Conservation (phyloP, 1,140 invertebrate genomes). For the Achroia grisella region DNA sequence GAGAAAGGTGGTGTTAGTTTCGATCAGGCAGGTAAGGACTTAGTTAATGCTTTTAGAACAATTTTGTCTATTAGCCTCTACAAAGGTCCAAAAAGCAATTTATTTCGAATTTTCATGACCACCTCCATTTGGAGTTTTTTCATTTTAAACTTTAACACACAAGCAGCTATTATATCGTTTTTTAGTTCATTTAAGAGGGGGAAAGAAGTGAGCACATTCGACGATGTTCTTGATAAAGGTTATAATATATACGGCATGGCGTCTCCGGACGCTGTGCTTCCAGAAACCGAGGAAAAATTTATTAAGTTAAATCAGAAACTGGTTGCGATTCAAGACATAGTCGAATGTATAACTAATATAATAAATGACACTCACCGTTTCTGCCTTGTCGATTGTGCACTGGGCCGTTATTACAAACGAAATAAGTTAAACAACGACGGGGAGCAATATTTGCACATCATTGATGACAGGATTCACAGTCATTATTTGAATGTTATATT, state of each 20-base stretch:
- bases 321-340: conserved; percentile 35
- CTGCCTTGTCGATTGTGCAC: conserved; percentile 60
- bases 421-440: conserved; percentile 55
- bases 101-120: conserved; percentile 46
- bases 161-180: conserved; percentile 63
- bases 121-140: conserved; percentile 56
- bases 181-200: conserved; percentile 55
- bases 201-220: conserved; percentile 59
- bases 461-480: conserved; percentile 58
- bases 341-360: conserved; percentile 46
- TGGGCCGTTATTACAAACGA: conserved; percentile 49
- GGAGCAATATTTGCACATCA: conserved; percentile 57
- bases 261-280: conserved; percentile 60
- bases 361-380: conserved; percentile 43
- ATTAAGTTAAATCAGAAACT: conserved; percentile 46
- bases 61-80: conserved; percentile 41
- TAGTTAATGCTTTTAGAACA: conserved; percentile 44
- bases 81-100: conserved; percentile 32
- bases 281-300: conserved; percentile 46
- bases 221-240: conserved; percentile 53
- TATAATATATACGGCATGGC: conserved; percentile 57
- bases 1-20: conserved; percentile 27
- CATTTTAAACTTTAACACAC: conserved; percentile 51
- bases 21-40: conserved; percentile 54
- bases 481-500: conserved; percentile 53